A percentile compares a stretch with the other conserved stretches of the same genome.
These are phyloP conservation scores for Thyatira batis DNA, from an alignment of 2,888 invertebrate species.

Conservation along the genomic window DNA sequence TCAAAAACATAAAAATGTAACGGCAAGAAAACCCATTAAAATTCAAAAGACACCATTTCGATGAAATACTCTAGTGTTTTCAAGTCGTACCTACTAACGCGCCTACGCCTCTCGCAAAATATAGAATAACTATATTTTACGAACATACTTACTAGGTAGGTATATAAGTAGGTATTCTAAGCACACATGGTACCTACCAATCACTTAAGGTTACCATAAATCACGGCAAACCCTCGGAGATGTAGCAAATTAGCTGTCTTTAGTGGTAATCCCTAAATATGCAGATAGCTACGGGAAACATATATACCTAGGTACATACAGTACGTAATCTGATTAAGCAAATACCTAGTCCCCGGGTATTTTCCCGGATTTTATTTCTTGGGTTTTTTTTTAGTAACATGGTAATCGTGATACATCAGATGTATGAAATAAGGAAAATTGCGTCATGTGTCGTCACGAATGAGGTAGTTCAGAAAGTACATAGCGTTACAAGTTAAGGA, in stretches of 20 bases:
- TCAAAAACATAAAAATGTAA: neutral
- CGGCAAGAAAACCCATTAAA: neutral
- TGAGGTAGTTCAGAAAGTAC: no score
- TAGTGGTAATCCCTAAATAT: conserved; percentile 35
- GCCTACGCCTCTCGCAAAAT: conserved; percentile 35
- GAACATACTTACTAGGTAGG: conserved; percentile 7
- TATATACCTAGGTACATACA: no score
- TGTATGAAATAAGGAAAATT: neutral
- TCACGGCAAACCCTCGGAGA: conserved; percentile 19
- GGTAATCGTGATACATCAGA: neutral
- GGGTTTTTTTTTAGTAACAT: neutral
- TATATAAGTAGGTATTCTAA: neutral
- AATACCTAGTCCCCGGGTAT: neutral
- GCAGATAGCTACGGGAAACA: conserved; percentile 21
- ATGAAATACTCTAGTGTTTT: conserved; percentile 1
- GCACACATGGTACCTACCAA: conserved; percentile 19
- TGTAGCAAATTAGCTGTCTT: conserved; percentile 41
- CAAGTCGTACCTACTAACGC: conserved; percentile 9
- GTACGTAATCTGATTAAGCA: conserved; percentile 7
- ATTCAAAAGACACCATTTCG: neutral
- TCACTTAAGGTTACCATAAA: conserved; percentile 37
- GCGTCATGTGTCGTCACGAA: neutral
- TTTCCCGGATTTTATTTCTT: neutral
- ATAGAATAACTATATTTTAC: conserved; percentile 19
- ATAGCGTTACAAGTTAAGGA: no score